Percentiles rank a stretch among this genome's conserved stretches.
Evolutionary conservation across 2,797 vertebrate genomes (phyloP).

Genomic region (Myripristis jacobus): DNA sequence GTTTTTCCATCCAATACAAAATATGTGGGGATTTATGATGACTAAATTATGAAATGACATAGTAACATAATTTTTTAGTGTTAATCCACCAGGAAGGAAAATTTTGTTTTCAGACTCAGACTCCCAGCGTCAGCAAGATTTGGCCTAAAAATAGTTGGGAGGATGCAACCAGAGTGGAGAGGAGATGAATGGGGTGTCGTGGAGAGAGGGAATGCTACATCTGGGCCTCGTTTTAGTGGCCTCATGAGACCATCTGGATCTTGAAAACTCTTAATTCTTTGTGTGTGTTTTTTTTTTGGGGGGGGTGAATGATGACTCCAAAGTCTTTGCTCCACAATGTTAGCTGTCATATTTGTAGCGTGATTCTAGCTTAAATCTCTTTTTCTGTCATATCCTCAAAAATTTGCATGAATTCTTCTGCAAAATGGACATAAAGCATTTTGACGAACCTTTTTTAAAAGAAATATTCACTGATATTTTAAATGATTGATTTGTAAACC

Average conservation of each 20-base stretch:
- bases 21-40: background rate
- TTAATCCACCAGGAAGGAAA: background rate
- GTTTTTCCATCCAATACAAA: background rate
- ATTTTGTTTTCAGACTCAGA: background rate
- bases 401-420: no score
- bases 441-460: no score
- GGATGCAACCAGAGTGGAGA: background rate
- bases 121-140: constrained; percentile 24
- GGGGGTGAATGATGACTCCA: no score
- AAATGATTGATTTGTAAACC: no score
- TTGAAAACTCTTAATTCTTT: background rate
- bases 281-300: background rate
- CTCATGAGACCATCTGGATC: background rate
- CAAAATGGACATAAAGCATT: no score
- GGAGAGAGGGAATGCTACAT: background rate
- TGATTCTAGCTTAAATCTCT: no score
- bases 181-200: background rate
- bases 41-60: background rate
- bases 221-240: background rate
- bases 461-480: no score
- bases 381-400: no score
- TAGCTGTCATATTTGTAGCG: no score
- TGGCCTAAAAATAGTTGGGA: constrained; percentile 26
- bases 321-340: no score
- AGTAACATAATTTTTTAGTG: background rate